phyloP scores from a whole-genome alignment of 2,113 vertebrate species.

The Balaeniceps rex region DNA sequence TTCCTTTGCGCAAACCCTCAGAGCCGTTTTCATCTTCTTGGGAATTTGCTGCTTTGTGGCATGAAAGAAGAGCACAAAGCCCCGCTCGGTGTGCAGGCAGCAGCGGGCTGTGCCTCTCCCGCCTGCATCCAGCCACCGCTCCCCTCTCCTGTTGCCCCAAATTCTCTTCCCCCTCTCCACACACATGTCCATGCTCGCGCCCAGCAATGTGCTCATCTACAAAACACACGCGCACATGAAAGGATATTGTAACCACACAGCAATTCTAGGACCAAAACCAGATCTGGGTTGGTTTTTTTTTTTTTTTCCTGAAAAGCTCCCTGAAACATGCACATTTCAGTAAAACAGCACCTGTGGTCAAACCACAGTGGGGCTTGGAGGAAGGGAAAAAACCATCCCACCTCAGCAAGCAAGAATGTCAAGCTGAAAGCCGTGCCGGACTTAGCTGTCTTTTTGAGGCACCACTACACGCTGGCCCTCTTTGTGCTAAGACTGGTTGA shows the following conservation, averaged over 20 bases:
- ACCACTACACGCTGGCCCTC: background rate
- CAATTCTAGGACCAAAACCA: background rate
- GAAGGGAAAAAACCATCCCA: background rate
- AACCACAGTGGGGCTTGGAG: background rate
- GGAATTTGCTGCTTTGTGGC: background rate
- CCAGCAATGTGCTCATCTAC: background rate
- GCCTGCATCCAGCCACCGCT: background rate
- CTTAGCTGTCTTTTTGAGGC: background rate
- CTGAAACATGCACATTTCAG: background rate
- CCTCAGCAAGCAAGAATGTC: background rate
- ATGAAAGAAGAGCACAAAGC: background rate
- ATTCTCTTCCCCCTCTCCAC: background rate
- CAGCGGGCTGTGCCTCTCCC: accelerated
- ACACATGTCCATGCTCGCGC: accelerated
- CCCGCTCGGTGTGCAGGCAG: accelerated
- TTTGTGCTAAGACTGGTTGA: background rate
- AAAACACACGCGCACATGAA: background rate
- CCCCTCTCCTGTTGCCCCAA: background rate
- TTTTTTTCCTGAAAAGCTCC: background rate
- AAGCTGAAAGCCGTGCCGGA: background rate
- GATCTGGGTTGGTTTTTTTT: background rate
- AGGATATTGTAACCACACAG: background rate
- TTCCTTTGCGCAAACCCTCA: background rate
- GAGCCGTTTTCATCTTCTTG: background rate
- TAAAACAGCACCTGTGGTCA: background rate